Conservation (phyloP, 2,888 invertebrate species). For the Odontocolon sp. region DNA sequence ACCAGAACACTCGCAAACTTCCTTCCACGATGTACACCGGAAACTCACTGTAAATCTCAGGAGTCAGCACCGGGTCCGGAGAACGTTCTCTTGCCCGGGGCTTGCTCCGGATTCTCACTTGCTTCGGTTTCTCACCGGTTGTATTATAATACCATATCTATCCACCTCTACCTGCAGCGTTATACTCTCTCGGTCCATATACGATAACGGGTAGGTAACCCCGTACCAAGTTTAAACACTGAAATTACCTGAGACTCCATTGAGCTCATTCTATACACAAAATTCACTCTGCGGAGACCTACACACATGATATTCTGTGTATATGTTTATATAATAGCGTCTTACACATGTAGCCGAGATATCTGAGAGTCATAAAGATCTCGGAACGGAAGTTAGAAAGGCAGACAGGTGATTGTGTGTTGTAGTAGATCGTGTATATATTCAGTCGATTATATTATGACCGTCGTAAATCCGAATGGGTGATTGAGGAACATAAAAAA, state of each 20-base stretch:
- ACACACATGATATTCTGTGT: background rate
- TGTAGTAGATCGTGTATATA: background rate
- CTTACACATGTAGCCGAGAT: background rate
- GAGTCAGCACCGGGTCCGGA: slow-evolving; percentile 64
- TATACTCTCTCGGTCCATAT: slow-evolving; percentile 52
- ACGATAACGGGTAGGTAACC: slow-evolving; percentile 65
- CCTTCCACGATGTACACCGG: slow-evolving; percentile 76
- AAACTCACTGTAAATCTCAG: slow-evolving; percentile 80
- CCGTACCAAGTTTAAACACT: slow-evolving; percentile 72
- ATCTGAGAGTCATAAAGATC: slow-evolving; percentile 12
- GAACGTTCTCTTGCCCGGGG: slow-evolving; percentile 50
- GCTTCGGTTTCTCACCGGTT: slow-evolving; percentile 42
- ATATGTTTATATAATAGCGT: slow-evolving; percentile 37
- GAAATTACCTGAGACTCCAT: slow-evolving; percentile 68
- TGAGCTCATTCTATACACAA: background rate
- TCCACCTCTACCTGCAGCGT: slow-evolving; percentile 30
- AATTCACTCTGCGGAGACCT: slow-evolving; percentile 17
- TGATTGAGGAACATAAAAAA: slow-evolving; percentile 67
- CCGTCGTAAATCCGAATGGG: too few species aligned
- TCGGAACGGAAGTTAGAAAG: slow-evolving; percentile 10
- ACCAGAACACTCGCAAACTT: slow-evolving; percentile 75
- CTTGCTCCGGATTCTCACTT: slow-evolving; percentile 54
- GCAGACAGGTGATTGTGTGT: slow-evolving; percentile 5
- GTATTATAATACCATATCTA: slow-evolving; percentile 10
- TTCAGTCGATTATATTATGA: background rate